Base-by-base conservation (phyloP, 53 echinoderm and acorn worm species). In the Arbacia lixula region DNA sequence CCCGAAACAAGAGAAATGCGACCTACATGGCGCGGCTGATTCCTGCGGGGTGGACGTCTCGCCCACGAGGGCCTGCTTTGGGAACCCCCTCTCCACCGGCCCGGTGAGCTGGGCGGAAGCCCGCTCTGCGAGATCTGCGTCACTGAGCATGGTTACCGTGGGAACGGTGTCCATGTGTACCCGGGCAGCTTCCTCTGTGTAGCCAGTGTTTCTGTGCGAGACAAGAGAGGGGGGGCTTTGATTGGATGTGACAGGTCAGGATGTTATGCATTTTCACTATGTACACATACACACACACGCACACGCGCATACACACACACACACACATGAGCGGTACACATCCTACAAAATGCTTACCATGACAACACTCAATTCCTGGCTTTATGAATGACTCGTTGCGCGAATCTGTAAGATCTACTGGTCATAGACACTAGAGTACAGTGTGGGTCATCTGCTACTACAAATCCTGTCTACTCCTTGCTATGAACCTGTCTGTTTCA, bases 141-240 rank as follows among this genome's bases (percentile, higher is more conserved):
- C 91, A 89, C 87, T 68, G 53, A 89, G 90, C 20, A 94, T 39
- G 71, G 91, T 94, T 43, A 96, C 85, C 35, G 93, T 65, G 36
- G 93, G 96, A 21, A 93, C 88, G 21, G 89, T 67, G 51, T 96
- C 96, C 9, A 96, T 85, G 14, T 62, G 54, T 36, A 96, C 74
- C 88, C 86, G 81, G 39, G 96, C 91, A 8, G 91, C 85, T 61
- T 93, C 91, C 78, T 93, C 89, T 10, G 91, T 91, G 56, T 87
- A 96, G 5, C 96, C 96, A 43, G 91, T 89, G 62, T 96, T 86
- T 68, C 96, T 96, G 51, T 24, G 19, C n/a, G n/a, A n/a, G n/a
- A n/a, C n/a, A n/a, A n/a, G n/a, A n/a, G n/a, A n/a, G 68, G 49
- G 38, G 6, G 36, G 64, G 49, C 34, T 58, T 57, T 72, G 27